Base-by-base conservation (phyloP, 2,888 invertebrate species). In the Cephus sareptanus region DNA sequence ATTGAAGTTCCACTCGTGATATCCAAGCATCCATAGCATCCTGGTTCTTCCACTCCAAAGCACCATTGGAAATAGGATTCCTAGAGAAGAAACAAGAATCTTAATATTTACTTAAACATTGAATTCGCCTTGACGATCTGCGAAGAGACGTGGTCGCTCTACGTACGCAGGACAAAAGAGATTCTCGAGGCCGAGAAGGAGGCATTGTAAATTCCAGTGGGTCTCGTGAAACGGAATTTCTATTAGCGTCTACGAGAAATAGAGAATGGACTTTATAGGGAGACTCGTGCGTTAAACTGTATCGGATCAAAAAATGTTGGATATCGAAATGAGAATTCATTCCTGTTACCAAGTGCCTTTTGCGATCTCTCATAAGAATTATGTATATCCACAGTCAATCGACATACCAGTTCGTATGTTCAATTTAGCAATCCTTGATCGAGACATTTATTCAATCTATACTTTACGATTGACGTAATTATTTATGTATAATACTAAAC, bases 1-100 rank as follows among this genome's bases (percentile, higher is more conserved):
- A 95, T 93, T 0, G 96, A 92, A 35, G 93, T 93, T 1, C 95
- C 95, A 4, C 94, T 95, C 13, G 92, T 92, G 0, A 97, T 94
- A 83, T 97, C 95, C 70, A 99, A 91, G 2, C 95, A 96, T 74
- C 98, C 98, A 91, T 94, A 98, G 89, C 96, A 99, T 76, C 96
- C 97, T 0, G 98, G 97, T 89, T 99, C 99, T 82, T 96, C 94
- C 0, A 97, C 98, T 15, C 99, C 99, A 92, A 98, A 98, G 4
- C 96, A 90, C 97, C 99, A 99, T 90, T 97, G 98, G 89, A 99
- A 99, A 90, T 96, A 99, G 0, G 99, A 97, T 92, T 99, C 99
- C 96, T 98, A 89, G 56, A 89, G 33, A 56, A 56, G 56, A 56
- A 56, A 56, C 9, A 56, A 56, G 23, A 56, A 56, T 56, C 56